Evolutionary conservation across 2,797 vertebrate genomes (phyloP), one percentile per base, ranked within the genome.

Genomic region (Pristis pectinata): DNA sequence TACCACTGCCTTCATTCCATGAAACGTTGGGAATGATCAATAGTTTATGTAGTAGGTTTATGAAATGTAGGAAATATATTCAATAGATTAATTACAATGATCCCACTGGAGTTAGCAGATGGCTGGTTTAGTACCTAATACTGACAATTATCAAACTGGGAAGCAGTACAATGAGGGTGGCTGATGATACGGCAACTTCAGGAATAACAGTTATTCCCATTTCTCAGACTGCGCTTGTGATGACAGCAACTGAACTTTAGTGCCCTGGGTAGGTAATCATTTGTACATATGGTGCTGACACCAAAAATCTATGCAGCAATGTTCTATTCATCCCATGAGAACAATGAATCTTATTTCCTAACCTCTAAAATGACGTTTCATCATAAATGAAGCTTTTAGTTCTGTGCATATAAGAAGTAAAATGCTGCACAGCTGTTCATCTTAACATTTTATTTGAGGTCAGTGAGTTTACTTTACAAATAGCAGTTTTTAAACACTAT

Each of bases 381-480:
- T 94, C 49, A 94, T 74, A 94, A 94, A 94, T 74, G 92, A 53
- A 94, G 70, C 92, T 74, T 76, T 94, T 49, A 76, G 44, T 72
- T 94, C 44, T 13, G 34, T 56, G 27, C 70, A n/a, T 1, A 44
- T 9, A 76, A 94, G 30, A 72, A 56, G 7, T 27, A 76, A 30
- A 34, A 72, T 76, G 92, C 27, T 1, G 2, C 49, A 27, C 92
- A 94, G 70, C 92, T 94, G 92, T 94, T 94, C 87, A 53, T 11
- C 30, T 56, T 94, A 56, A 94, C 44, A 56, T 94, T 94, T 94
- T 94, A 94, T 94, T 94, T 94, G 92, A 91, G 92, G 92, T 94
- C 92, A 94, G 92, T 72, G 67, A 94, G 92, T 94, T 94, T 87
- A 87, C 30, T 87, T 87, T 94, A 94, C 92, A 94, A 94, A 94